Conservation (phyloP, 2,888 invertebrate species). For the Sesamia inferens region DNA sequence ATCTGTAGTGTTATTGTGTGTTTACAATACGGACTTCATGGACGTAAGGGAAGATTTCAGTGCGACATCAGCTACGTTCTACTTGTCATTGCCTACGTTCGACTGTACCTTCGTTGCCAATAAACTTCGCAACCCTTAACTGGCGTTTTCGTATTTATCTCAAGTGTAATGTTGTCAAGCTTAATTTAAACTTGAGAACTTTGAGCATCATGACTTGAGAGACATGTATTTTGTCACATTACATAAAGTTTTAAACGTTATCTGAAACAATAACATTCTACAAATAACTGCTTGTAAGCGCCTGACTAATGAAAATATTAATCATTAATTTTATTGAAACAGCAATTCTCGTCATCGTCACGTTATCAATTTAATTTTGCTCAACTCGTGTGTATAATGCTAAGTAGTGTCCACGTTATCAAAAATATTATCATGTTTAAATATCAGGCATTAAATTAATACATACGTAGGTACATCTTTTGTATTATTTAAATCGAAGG, state of each 20-base stretch:
- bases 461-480: not conserved
- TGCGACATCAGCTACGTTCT: no score
- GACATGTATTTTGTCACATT: not conserved
- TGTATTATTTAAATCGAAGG: no score
- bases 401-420: not conserved
- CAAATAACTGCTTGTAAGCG: constrained; percentile 16
- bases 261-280: not conserved
- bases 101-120: no score
- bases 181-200: not conserved
- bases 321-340: constrained; percentile 16
- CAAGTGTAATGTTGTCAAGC: not conserved
- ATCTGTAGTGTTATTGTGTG: no score
- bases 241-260: constrained; percentile 12
- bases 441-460: not conserved
- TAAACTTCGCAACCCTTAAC: no score
- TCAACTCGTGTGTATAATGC: not conserved
- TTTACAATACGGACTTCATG: no score
- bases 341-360: not conserved
- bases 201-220: not conserved
- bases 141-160: no score
- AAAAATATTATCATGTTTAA: not conserved
- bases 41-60: no score
- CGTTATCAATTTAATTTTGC: constrained; percentile 16
- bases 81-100: no score
- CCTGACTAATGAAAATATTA: constrained; percentile 19